Base-by-base conservation (phyloP, 2,113 vertebrate species). In the Quiscalus mexicanus region DNA sequence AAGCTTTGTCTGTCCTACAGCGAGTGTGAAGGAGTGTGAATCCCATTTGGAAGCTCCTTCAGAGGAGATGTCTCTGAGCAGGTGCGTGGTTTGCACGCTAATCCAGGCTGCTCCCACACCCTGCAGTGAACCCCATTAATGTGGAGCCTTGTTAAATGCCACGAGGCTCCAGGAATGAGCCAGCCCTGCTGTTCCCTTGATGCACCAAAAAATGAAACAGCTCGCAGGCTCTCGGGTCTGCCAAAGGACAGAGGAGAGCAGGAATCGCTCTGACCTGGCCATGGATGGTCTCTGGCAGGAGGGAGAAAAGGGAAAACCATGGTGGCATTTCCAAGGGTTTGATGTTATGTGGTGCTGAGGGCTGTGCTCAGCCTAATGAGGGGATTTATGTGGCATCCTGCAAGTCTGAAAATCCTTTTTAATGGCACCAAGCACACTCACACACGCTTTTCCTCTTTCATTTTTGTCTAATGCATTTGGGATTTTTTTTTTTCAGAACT, bases 21-120 rank as follows among this genome's bases (percentile, higher is more conserved):
- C 69, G 81, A 82, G 86, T 89, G 86, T 96, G 92, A 97, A 96
- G 90, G 85, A 94, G 90, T 88, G 79, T 88, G 90, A 96, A 96
- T 96, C 88, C 96, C 88, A 84, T 92, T 93, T 95, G 92, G 96
- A 92, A 76, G 93, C 83, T 94, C 73, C 83, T 84, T 84, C 88
- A 71, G 89, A 93, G 78, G 63, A 86, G 88, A 16, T 0, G 1
- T 75, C 52, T 94, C 83, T 37, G 80, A 78, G 91, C 68, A 55
- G 60, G 60, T 75, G 79, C 27, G 13, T 92, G 93, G 92, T 84
- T 96, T 90, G 95, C 95, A 93, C 88, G 18, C 88, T 96, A 89
- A 96, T 93, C 86, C 73, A 49, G 73, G 2, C 76, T 85, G 90
- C 90, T 96, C 93, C 90, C 92, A 88, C 95, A 94, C 64, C 95